Evolutionary conservation across 2,888 invertebrate species (phyloP).

Genomic region (Tenodera sinensis): DNA sequence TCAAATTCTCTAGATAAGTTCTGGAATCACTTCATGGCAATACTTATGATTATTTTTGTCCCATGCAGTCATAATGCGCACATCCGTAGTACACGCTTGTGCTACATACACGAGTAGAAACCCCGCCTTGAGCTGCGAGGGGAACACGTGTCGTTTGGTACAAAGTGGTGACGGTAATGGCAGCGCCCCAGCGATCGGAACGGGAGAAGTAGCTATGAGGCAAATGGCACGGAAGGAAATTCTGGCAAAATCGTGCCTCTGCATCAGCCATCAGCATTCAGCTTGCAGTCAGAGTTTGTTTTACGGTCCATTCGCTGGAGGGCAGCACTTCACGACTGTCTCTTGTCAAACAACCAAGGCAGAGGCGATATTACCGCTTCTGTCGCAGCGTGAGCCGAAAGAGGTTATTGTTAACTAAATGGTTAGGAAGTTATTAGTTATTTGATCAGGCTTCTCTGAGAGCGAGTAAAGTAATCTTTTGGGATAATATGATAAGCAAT

Average conservation of each 20-base stretch:
- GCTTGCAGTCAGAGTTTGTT: constrained; percentile 8
- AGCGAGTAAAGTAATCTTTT: too few species aligned
- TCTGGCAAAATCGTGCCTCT: background rate
- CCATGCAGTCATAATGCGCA: background rate
- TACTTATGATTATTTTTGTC: background rate
- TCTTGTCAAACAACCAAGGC: background rate
- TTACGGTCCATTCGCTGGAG: constrained; percentile 11
- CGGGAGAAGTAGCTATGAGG: background rate
- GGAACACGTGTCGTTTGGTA: background rate
- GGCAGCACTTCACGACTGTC: background rate
- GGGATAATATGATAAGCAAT: too few species aligned
- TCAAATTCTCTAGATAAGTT: too few species aligned
- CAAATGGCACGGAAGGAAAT: constrained; percentile 22
- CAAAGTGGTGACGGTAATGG: background rate
- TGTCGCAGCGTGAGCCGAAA: too few species aligned
- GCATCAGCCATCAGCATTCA: constrained; percentile 10
- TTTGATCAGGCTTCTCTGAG: too few species aligned
- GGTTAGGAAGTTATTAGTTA: too few species aligned
- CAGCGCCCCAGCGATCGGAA: background rate
- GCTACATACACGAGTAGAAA: background rate
- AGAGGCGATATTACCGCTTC: background rate
- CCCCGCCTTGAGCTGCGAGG: background rate
- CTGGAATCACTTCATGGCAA: too few species aligned
- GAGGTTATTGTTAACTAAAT: too few species aligned
- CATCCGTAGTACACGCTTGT: background rate